Base-by-base conservation (phyloP, 2,797 vertebrate genomes). In the Heteromormyrus szaboi region DNA sequence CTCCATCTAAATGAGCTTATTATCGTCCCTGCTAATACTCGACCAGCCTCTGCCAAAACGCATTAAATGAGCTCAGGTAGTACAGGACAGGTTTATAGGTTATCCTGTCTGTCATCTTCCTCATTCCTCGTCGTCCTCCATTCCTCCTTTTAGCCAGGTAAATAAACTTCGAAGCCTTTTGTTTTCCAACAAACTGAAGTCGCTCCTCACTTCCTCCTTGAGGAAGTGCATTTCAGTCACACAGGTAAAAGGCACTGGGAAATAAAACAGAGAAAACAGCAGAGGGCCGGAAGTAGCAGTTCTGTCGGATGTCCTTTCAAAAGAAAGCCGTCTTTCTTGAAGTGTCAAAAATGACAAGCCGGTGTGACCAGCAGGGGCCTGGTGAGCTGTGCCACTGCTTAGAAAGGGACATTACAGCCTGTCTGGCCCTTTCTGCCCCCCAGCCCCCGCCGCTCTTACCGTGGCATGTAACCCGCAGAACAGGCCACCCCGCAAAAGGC, bases 31-130 rank as follows among this genome's bases (percentile, higher is more conserved):
- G 41, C 81, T 84, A 84, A 84, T 84, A 84, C 81, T 84, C 46
- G 1, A 19, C 44, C 46, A 50, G 41, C n/a, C 81, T 84, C 81
- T 44, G 81, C 41, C 81, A 46, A 84, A 11, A 84, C 81, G 48
- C 81, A 84, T 84, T 84, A 84, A 50, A 84, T n/a, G 22, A 46
- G 81, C 81, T 84, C 44, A 84, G 81, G 44, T 84, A 50, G n/a
- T 22, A 25, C 81, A 84, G 81, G 41, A 50, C 44, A 25, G 81
- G 46, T 84, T 46, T 48, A 84, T 50, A 46, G 46, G n/a, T 46
- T 25, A 25, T 84, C 46, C 81, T 1, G 81, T 41, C 81, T 84
- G 76, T 81, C 76, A 81, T 33, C 65, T 33, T 56, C 25, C 29
- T 68, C 76, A 81, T n/a, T 81, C 3, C 19, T n/a, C n/a, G 8